Percentiles rank a stretch among this genome's conserved stretches.
phyloP scores from a whole-genome alignment of 2,797 vertebrate species.

The Lates japonicus region DNA sequence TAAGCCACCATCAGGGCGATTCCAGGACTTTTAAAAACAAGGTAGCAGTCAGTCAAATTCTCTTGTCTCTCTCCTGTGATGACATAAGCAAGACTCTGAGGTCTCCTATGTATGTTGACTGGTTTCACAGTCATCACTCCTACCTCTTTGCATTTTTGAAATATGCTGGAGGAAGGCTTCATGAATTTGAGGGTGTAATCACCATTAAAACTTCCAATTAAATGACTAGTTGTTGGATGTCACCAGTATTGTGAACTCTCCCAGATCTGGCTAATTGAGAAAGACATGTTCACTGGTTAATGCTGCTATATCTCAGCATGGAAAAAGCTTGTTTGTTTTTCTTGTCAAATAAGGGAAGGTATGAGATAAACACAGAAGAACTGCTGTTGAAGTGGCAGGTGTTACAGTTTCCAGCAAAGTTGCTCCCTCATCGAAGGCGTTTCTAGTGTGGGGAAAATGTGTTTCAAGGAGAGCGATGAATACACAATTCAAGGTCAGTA shows the following conservation, averaged over 20 bases:
- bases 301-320: neutral
- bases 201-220: neutral
- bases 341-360: conserved; percentile 1
- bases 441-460: neutral
- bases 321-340: conserved; percentile 15
- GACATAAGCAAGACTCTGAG: too few relatives aligned
- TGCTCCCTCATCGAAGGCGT: neutral
- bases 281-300: conserved; percentile 7
- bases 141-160: neutral
- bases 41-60: too few relatives aligned
- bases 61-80: too few relatives aligned
- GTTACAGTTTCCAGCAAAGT: conserved; percentile 1
- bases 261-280: neutral
- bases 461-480: neutral
- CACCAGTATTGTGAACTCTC: neutral
- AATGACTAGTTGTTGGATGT: neutral
- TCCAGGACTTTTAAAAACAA: too few relatives aligned
- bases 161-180: neutral
- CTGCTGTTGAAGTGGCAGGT: conserved; percentile 11
- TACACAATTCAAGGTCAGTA: neutral
- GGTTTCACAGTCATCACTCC: too few relatives aligned
- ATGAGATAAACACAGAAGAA: conserved; percentile 7
- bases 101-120: too few relatives aligned
- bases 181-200: neutral
- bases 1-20: too few relatives aligned